Percentiles rank a stretch among this genome's conserved stretches.
Conservation (phyloP, 2,113 vertebrate genomes). For the Orientallactaga bullata region DNA sequence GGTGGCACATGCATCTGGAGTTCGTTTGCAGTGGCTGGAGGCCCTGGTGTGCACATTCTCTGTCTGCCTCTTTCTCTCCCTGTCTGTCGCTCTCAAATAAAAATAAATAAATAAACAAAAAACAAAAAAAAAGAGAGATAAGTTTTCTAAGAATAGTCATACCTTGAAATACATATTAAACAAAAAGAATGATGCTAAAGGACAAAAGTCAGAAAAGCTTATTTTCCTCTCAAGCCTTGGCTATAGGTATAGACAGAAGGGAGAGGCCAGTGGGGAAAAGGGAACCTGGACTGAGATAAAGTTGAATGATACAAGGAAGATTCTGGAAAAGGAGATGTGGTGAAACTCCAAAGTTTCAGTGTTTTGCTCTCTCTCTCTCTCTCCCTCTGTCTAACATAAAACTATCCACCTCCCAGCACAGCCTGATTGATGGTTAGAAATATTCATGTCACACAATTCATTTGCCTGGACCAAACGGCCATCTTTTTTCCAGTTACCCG, state of each 20-base stretch:
- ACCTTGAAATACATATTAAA: too few species aligned
- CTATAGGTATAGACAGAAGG: background rate
- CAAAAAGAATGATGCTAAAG: constrained; percentile 12
- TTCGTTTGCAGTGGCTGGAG: too few species aligned
- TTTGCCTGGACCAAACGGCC: background rate
- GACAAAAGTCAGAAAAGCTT: background rate
- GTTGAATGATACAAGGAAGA: background rate
- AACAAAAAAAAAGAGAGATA: too few species aligned
- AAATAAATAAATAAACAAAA: too few species aligned
- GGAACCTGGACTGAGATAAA: too few species aligned
- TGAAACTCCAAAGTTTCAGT: background rate
- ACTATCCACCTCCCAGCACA: background rate
- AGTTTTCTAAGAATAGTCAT: too few species aligned
- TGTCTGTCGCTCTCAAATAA: too few species aligned
- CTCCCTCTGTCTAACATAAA: background rate
- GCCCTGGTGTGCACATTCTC: too few species aligned
- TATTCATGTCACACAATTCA: background rate
- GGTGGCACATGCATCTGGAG: too few species aligned
- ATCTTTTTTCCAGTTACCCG: constrained; percentile 14
- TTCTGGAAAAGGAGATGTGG: background rate
- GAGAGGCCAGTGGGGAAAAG: too few species aligned
- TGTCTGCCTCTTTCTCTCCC: too few species aligned
- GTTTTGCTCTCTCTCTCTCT: fast-evolving
- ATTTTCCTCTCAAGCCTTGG: background rate
- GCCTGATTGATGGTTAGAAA: background rate